A percentile compares a stretch with the other conserved stretches of the same genome.
Evolutionary conservation across 2,888 invertebrate genomes (phyloP).

Genomic region (Cosmorhoe ocellata): DNA sequence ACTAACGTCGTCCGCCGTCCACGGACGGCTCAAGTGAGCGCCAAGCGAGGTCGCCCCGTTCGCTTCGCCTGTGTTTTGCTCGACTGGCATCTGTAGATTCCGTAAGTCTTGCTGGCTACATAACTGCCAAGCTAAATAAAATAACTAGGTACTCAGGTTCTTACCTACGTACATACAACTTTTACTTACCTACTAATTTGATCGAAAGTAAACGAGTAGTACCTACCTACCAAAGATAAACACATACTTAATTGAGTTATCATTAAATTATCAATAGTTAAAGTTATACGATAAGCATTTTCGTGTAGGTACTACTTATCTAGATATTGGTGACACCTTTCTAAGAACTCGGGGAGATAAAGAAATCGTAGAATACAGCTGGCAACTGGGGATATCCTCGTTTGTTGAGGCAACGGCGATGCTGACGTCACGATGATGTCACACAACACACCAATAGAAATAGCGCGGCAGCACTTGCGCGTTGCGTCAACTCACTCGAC

Average conservation of each 20-base stretch:
- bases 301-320: too few species aligned
- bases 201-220: too few species aligned
- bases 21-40: slow-evolving; percentile 68
- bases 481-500: slow-evolving; percentile 68
- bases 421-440: slow-evolving; percentile 79
- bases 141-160: too few species aligned
- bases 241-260: too few species aligned
- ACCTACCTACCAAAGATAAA: too few species aligned
- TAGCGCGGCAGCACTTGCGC: slow-evolving; percentile 74
- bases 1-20: slow-evolving; percentile 70
- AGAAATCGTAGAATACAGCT: slow-evolving; percentile 32
- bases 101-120: too few species aligned
- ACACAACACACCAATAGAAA: slow-evolving; percentile 75
- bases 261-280: too few species aligned
- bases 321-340: neutral
- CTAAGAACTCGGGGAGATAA: slow-evolving; percentile 24
- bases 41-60: slow-evolving; percentile 72
- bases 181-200: too few species aligned
- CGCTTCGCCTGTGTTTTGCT: slow-evolving; percentile 13
- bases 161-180: too few species aligned
- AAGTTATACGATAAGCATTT: too few species aligned
- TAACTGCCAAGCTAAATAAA: too few species aligned
- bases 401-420: slow-evolving; percentile 57
- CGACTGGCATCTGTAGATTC: neutral
- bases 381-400: slow-evolving; percentile 73